Evolutionary conservation across 2,113 vertebrate species (phyloP), one percentile per base, ranked within the genome.

Genomic region (Rhipidura dahli): DNA sequence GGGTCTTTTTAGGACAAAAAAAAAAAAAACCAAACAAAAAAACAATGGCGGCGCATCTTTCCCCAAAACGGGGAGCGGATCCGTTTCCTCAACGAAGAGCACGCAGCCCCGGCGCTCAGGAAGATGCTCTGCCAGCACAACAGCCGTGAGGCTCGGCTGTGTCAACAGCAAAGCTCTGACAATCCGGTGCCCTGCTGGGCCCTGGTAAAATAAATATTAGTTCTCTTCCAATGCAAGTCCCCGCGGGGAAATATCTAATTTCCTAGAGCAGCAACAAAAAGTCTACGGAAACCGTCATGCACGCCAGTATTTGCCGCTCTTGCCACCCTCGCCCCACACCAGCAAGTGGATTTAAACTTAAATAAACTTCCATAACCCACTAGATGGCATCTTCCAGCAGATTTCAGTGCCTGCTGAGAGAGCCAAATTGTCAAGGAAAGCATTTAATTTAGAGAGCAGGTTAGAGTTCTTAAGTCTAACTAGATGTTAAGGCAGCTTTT

Each of bases 301-400:
- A 3, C n/a, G 22, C 45, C 61, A 27, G 73, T 28, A 3, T 78
- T n/a, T 30, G 80, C 75, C 17, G 76, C 50, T 64, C 57, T 88
- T 73, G 71, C 53, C 51, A n/a, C 64, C 28, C 26, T 72, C 7
- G 2, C 75, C 64, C 70, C 60, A 44, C 56, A 35, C 17, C 53
- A 44, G 71, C 45, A 10, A 88, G 76, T 30, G 60, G 54, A 40
- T 83, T 88, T 73, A 79, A 94, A 95, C 83, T 92, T 94, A 83
- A 94, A 86, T 75, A 86, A 94, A 96, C 89, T 92, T 91, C 87
- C 61, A 65, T 45, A 88, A 90, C 95, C 98, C 97, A 76, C 97
- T 98, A 98, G 98, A 94, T 97, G 97, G 97, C 97, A 94, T 40
- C 89, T 98, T 97, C 76, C 95, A 93, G 96, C 97, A 97, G 96